phyloP scores from a whole-genome alignment of 2,113 vertebrate species.

The Chrysemys picta region DNA sequence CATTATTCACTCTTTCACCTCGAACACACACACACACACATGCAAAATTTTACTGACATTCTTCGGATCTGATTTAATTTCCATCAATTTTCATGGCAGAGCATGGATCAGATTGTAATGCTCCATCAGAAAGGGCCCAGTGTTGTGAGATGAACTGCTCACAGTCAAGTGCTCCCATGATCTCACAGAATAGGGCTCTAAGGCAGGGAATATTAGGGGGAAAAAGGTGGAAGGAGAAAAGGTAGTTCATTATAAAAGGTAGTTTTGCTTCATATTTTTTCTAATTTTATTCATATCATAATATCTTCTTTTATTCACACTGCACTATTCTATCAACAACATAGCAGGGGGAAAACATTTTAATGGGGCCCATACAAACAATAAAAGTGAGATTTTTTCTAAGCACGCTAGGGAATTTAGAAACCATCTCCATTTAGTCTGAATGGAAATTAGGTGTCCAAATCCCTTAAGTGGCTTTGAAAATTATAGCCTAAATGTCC shows the following conservation, averaged over 20 bases:
- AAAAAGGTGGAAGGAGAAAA: not conserved
- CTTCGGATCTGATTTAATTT: slow-evolving; percentile 24
- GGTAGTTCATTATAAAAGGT: not conserved
- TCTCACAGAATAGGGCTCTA: not conserved
- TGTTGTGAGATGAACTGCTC: not conserved
- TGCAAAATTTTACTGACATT: slow-evolving; percentile 32
- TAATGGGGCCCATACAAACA: not conserved
- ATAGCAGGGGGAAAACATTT: not conserved
- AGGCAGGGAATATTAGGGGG: not conserved
- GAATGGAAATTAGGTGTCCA: not conserved
- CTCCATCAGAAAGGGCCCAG: not conserved
- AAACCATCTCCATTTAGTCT: not conserved
- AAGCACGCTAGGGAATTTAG: not conserved
- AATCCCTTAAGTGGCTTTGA: not conserved
- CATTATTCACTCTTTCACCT: not conserved
- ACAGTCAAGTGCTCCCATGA: not conserved
- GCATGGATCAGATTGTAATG: not conserved
- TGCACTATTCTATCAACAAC: not conserved
- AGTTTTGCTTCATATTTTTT: not conserved
- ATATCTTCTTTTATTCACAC: not conserved
- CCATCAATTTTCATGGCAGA: slow-evolving; percentile 12
- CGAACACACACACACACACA: not conserved
- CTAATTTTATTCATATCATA: not conserved
- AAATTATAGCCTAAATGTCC: not conserved
- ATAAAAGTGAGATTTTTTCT: not conserved